Percentiles rank a stretch among this genome's conserved stretches.
phyloP scores from a whole-genome alignment of 2,113 vertebrate species.

The Eulemur macaco region DNA sequence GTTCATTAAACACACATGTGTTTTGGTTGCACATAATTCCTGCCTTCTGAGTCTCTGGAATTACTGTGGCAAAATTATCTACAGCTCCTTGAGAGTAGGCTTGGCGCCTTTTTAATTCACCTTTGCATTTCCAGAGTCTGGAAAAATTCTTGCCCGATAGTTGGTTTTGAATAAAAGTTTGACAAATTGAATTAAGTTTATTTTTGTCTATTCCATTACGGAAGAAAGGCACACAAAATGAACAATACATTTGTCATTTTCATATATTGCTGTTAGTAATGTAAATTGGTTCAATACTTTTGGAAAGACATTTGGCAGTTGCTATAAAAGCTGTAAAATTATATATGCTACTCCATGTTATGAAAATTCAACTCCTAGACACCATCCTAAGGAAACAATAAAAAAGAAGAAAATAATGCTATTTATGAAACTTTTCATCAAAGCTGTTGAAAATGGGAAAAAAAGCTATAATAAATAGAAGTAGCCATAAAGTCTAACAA shows the following conservation, averaged over 20 bases:
- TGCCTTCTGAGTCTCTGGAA: not conserved
- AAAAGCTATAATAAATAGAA: not conserved
- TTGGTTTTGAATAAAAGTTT: constrained; percentile 19
- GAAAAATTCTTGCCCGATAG: not conserved
- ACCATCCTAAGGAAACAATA: constrained; percentile 22
- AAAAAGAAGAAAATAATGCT: not conserved
- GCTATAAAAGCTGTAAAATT: not conserved
- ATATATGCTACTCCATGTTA: not conserved
- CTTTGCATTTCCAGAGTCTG: not conserved
- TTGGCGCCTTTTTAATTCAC: not conserved
- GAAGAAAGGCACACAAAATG: not conserved
- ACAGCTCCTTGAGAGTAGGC: not conserved
- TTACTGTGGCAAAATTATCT: not conserved
- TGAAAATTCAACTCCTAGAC: constrained; percentile 20
- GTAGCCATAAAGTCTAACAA: not conserved
- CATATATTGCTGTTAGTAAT: not conserved
- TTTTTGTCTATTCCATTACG: not conserved
- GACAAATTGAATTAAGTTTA: not conserved
- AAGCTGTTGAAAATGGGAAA: not conserved
- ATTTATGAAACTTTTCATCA: not conserved
- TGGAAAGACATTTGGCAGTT: constrained; percentile 16
- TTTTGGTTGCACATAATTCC: not conserved
- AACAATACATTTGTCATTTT: not conserved
- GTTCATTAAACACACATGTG: not conserved
- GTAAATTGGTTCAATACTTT: not conserved